Evolutionary conservation across 2,888 invertebrate species (phyloP).

Genomic region (Merodon equestris): DNA sequence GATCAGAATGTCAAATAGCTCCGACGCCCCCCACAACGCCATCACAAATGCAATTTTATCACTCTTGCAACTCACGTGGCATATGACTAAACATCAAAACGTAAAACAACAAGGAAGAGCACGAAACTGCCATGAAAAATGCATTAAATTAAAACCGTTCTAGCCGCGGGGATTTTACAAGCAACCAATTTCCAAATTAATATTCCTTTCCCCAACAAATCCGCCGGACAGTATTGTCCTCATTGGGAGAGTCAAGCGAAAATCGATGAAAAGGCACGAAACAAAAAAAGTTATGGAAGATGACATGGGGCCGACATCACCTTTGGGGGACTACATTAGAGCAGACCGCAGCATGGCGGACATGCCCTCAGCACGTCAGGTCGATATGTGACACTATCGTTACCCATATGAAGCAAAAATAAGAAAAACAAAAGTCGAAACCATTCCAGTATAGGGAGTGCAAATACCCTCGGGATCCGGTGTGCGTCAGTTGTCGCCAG

Average conservation of each 20-base stretch:
- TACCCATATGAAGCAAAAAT: background rate
- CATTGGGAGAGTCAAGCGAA: background rate
- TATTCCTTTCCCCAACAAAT: constrained; percentile 3
- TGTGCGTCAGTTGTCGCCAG: constrained; percentile 31
- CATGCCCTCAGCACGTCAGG: constrained; percentile 3
- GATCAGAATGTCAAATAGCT: too few species aligned
- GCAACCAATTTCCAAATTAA: constrained; percentile 43
- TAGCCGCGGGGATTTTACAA: constrained; percentile 17
- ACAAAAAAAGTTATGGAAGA: constrained; percentile 1
- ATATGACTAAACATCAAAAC: background rate
- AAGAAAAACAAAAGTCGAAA: too few species aligned
- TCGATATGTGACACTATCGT: background rate
- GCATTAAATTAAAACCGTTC: background rate
- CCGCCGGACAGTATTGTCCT: background rate
- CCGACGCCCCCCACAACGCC: too few species aligned
- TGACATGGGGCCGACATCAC: too few species aligned
- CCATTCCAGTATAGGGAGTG: too few species aligned
- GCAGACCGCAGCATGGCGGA: constrained; percentile 12
- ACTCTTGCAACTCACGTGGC: background rate
- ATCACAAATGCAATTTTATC: background rate
- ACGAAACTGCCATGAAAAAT: background rate
- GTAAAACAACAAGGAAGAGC: background rate
- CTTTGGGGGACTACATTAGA: constrained; percentile 10
- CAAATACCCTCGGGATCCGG: constrained; percentile 21
- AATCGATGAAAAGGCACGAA: constrained; percentile 10